A percentile compares a stretch with the other conserved stretches of the same genome.
These are phyloP conservation scores for Bombus breviceps DNA, from an alignment of 1,140 invertebrate species.

Conservation along the genomic window DNA sequence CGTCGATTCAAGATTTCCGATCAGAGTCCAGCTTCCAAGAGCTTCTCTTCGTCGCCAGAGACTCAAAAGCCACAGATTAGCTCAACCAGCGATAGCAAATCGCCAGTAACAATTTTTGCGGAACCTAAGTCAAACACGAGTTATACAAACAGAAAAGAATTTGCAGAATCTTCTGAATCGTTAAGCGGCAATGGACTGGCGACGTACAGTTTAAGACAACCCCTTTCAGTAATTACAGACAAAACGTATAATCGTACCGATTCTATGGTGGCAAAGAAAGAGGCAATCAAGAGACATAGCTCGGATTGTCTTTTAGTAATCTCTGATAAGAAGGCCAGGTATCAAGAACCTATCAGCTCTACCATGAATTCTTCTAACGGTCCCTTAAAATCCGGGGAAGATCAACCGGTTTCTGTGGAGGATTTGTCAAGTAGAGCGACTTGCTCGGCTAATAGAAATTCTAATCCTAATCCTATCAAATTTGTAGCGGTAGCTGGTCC, in stretches of 20 bases:
- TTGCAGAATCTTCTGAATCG: conserved; percentile 26
- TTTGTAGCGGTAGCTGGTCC: conserved; percentile 71
- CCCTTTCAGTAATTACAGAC: conserved; percentile 79
- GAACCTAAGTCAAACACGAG: conserved; percentile 66
- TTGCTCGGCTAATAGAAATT: conserved; percentile 58
- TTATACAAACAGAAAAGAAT: conserved; percentile 50
- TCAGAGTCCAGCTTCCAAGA: conserved; percentile 80
- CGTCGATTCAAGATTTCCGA: conserved; percentile 80
- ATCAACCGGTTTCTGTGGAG: conserved; percentile 65
- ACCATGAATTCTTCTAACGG: conserved; percentile 48
- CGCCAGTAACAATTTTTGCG: conserved; percentile 80
- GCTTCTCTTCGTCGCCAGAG: conserved; percentile 84
- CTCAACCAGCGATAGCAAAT: conserved; percentile 84
- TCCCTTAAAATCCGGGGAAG: conserved; percentile 59
- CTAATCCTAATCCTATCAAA: conserved; percentile 71
- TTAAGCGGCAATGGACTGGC: conserved; percentile 35
- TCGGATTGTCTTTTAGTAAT: conserved; percentile 76
- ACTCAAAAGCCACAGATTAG: conserved; percentile 85
- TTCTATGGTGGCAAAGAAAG: conserved; percentile 61
- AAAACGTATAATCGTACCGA: conserved; percentile 74
- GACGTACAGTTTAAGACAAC: conserved; percentile 71
- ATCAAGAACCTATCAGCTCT: conserved; percentile 73
- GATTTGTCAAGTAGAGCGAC: conserved; percentile 72
- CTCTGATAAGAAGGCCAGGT: conserved; percentile 76
- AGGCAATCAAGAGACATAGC: conserved; percentile 70